A percentile compares a stretch with the other conserved stretches of the same genome.
Conservation (phyloP, 2,888 invertebrate species). For the Tethea ocularis region DNA sequence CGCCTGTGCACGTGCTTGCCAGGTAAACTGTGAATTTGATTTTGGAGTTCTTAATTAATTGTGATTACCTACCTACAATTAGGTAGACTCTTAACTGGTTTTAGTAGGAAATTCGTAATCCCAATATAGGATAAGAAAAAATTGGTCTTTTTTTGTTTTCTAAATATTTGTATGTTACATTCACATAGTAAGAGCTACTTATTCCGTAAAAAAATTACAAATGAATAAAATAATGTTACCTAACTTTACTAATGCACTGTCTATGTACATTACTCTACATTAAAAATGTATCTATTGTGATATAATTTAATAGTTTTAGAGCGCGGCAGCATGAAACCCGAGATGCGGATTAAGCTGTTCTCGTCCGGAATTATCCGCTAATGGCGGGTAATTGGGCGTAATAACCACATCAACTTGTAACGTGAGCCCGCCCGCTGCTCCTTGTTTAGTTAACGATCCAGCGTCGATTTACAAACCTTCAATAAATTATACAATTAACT, state of each 20-base stretch:
- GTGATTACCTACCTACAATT: too few relatives aligned
- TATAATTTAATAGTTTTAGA: slow-evolving; percentile 9
- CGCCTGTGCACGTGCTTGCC: slow-evolving; percentile 8
- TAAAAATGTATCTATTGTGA: slow-evolving; percentile 8
- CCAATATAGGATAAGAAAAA: too few relatives aligned
- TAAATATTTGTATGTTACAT: too few relatives aligned
- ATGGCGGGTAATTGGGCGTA: slow-evolving; percentile 73
- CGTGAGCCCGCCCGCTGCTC: slow-evolving; percentile 33
- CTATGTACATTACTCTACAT: too few relatives aligned
- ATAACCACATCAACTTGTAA: slow-evolving; percentile 65
- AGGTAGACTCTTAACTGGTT: too few relatives aligned
- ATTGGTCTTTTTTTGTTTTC: too few relatives aligned
- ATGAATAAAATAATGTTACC: too few relatives aligned
- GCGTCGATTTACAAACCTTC: slow-evolving; percentile 56
- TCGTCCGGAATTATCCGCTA: slow-evolving; percentile 60
- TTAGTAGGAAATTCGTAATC: too few relatives aligned
- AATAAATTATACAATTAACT: slow-evolving; percentile 49
- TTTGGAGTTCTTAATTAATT: too few relatives aligned
- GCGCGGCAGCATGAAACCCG: slow-evolving; percentile 41
- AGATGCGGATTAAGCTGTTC: slow-evolving; percentile 43
- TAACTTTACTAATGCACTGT: not conserved
- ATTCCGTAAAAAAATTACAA: too few relatives aligned
- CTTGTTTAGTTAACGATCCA: slow-evolving; percentile 47
- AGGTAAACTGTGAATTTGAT: not conserved
- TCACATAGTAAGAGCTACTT: too few relatives aligned